Percentiles rank a stretch among this genome's conserved stretches.
Evolutionary conservation across 2,888 invertebrate species (phyloP).

Genomic region (Tachina grossa): DNA sequence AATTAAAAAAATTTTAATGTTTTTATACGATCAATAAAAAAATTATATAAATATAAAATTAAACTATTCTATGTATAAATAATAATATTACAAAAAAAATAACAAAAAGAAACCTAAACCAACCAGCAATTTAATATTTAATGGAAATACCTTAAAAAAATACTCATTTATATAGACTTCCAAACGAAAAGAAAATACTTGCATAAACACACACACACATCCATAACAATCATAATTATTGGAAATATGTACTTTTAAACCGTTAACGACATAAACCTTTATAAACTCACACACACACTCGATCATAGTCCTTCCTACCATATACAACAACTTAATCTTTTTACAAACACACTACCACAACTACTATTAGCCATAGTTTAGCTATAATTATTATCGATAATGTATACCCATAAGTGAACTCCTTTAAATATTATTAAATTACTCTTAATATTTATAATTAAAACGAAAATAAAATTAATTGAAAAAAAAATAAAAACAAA

Average conservation of each 20-base stretch:
- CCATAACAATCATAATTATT: conserved; percentile 34
- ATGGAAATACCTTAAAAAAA: conserved; percentile 33
- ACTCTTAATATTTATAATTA: conserved; percentile 23
- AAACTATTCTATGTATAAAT: conserved; percentile 52
- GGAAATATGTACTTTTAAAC: conserved; percentile 19
- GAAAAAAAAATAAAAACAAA: conserved; percentile 10
- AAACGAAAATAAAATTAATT: conserved; percentile 19
- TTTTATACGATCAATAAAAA: conserved; percentile 52
- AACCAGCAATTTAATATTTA: conserved; percentile 34
- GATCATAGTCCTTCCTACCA: conserved; percentile 26
- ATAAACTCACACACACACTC: not conserved
- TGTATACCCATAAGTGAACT: conserved; percentile 11
- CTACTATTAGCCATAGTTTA: conserved; percentile 61
- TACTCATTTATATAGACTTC: conserved; percentile 54
- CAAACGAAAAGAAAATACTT: conserved; percentile 15
- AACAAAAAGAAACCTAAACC: conserved; percentile 4
- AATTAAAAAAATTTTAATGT: conserved; percentile 27
- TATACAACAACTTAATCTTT: not conserved
- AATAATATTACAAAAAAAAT: conserved; percentile 5
- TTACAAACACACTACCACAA: conserved; percentile 7
- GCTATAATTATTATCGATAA: conserved; percentile 45
- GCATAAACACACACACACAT: not conserved
- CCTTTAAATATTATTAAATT: conserved; percentile 34
- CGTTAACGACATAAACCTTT: too few relatives aligned
- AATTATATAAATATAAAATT: conserved; percentile 41